Base-by-base conservation (phyloP, 2,888 invertebrate genomes). In the Drosophila planitibia region DNA sequence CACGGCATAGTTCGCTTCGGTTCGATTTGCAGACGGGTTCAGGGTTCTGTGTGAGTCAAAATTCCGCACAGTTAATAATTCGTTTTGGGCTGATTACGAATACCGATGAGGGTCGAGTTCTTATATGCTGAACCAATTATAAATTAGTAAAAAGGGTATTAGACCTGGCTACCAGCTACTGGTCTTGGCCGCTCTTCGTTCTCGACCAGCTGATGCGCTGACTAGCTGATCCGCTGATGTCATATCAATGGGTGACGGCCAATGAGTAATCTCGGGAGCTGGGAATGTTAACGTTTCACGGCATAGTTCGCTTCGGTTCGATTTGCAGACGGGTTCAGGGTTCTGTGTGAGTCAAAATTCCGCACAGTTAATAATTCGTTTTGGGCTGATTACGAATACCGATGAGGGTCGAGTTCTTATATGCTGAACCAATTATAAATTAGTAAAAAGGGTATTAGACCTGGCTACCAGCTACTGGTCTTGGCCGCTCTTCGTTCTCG, bases 401-500 rank as follows among this genome's bases (percentile, higher is more conserved):
- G 47, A 25, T 9, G 47, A 47, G 9, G 25, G 22, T 47, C 25
- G 22, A 25, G 47, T 16, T 47, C 14, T 47, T 25, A 25, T 47
- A 9, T 16, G 47, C 47, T 25, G 47, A 47, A 47, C 47, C 9
- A 16, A 47, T 25, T 25, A 22, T 7, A 47, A 22, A 47, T 25
- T 16, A 4, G 22, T 47, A 14, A n/a, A n/a, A n/a, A n/a, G n/a
- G n/a, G n/a, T n/a, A n/a, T n/a, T n/a, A n/a, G 55, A 25, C n/a
- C 52, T 44, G 44, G 49, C 65, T 49, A 44, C 16, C 57, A 62
- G 88, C 85, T 90, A 88, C 85, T 85, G 90, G 88, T 89, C 88
- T 89, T 85, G 52, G 32, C 30, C 53, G 5, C 16, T 51, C 19
- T 37, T 37, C 28, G 49, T 33, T 57, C 52, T 60, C 35, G 53